Evolutionary conservation across 2,797 vertebrate species (phyloP).

Genomic region (Argyrosomus regius): DNA sequence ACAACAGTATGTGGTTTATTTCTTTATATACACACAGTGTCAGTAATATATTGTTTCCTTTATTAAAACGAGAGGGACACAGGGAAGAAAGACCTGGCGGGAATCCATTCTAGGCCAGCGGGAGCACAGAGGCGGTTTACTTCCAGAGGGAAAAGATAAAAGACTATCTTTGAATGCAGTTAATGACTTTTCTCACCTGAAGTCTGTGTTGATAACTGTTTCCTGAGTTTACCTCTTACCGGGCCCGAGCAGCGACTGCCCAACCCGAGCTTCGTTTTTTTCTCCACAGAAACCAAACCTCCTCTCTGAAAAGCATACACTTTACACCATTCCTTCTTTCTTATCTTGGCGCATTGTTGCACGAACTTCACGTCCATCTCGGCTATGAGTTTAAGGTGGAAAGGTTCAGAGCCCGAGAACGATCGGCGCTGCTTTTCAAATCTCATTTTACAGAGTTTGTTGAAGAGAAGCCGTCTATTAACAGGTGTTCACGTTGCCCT

Average conservation of each 20-base stretch:
- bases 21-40: neutral
- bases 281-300: constrained; percentile 1
- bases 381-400: constrained; percentile 40
- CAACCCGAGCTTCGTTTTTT: neutral
- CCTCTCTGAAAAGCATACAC: neutral
- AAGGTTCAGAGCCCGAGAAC: constrained; percentile 46
- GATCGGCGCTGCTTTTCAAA: constrained; percentile 40
- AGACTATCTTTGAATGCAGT: constrained; percentile 54
- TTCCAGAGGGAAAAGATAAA: constrained; percentile 55
- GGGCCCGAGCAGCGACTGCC: constrained; percentile 5
- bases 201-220: constrained; percentile 46
- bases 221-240: constrained; percentile 38
- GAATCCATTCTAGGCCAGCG: constrained; percentile 45
- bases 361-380: constrained; percentile 36
- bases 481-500: constrained; percentile 66
- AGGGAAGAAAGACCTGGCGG: constrained; percentile 38
- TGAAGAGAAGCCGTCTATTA: constrained; percentile 56
- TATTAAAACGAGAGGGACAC: constrained; percentile 28
- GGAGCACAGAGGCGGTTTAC: constrained; percentile 31
- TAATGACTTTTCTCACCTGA: constrained; percentile 63
- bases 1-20: neutral
- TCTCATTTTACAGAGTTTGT: constrained; percentile 49
- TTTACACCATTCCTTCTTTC: constrained; percentile 19
- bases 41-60: constrained; percentile 5
- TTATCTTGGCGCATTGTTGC: constrained; percentile 22